These are phyloP conservation scores for Peromyscus melanophrys DNA, from an alignment of 2,797 vertebrate genomes.

Conservation along the genomic window DNA sequence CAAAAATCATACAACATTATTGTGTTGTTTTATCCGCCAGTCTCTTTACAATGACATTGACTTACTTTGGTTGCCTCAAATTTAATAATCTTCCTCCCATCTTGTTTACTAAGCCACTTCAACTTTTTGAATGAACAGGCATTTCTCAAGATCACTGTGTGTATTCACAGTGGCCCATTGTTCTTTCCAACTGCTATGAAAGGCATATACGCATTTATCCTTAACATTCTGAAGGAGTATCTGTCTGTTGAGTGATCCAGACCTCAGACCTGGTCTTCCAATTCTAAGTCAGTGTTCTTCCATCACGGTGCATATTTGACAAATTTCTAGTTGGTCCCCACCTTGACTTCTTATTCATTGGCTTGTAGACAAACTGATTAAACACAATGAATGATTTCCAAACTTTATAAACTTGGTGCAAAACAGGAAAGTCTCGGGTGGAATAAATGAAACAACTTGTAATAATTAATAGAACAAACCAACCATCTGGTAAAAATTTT, in stretches of 20 bases:
- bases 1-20: no score
- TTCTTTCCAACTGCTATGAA: background rate
- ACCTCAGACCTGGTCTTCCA: background rate
- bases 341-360: background rate
- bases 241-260: background rate
- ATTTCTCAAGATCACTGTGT: background rate
- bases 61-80: background rate
- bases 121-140: background rate
- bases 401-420: background rate
- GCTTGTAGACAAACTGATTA: background rate
- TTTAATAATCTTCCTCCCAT: background rate
- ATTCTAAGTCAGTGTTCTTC: background rate
- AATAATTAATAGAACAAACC: background rate
- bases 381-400: background rate
- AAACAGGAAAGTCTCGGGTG: background rate
- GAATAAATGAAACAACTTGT: background rate
- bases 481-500: constrained; percentile 31
- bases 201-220: background rate
- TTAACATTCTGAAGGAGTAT: background rate
- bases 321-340: background rate
- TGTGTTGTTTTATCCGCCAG: background rate
- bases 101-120: background rate
- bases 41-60: background rate
- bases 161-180: background rate
- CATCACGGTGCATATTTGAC: background rate